phyloP scores from a whole-genome alignment of 1,140 invertebrate genomes.

The Armadillidium nasatum region DNA sequence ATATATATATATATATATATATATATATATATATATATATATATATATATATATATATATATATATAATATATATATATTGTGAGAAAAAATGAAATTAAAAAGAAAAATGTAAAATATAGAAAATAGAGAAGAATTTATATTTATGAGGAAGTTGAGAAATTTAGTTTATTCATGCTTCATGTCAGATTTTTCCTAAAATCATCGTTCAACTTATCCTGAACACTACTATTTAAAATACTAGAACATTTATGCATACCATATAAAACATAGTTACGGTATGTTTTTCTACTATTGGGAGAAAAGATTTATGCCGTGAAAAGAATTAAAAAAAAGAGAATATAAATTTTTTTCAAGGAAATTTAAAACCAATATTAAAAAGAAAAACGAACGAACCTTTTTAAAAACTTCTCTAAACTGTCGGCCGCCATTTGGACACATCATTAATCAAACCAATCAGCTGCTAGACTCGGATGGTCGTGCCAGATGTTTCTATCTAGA shows the following conservation, averaged over 20 bases:
- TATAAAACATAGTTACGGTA: no score
- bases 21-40: no score
- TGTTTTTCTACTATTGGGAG: no score
- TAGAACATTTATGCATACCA: no score
- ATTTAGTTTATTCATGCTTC: conserved; percentile 2
- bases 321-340: no score
- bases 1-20: no score
- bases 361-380: not conserved
- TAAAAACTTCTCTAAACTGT: not conserved
- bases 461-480: not conserved
- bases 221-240: no score
- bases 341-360: not conserved
- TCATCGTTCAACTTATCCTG: not conserved
- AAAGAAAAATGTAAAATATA: not conserved
- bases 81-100: no score
- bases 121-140: not conserved
- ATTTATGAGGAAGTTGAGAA: conserved; percentile 7
- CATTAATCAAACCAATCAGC: conserved; percentile 12
- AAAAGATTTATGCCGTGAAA: no score
- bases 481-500: conserved; percentile 7
- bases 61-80: no score
- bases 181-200: not conserved
- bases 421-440: not conserved
- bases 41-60: no score
- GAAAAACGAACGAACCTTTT: not conserved